Evolutionary conservation across 1,140 invertebrate genomes (phyloP), one percentile per base, ranked within the genome.

Genomic region (Lepidostoma basale): DNA sequence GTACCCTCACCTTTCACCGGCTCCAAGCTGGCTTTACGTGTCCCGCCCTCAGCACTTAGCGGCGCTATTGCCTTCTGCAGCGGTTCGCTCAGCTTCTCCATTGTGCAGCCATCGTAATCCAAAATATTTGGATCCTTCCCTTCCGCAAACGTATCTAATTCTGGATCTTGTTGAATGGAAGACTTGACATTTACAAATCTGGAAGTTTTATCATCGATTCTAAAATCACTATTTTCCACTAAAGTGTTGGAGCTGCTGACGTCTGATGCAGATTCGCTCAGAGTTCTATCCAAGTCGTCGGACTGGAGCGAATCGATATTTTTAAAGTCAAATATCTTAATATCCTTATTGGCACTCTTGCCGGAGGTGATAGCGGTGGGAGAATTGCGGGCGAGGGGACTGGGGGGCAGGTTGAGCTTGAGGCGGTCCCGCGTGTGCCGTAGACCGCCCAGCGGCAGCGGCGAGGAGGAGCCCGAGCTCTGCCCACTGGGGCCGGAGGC

Each of bases 381-480:
- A 12, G 70, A 69, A 40, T 69, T 69, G 26, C 62, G 62, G 14
- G 68, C 45, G 3, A 73, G 52, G 3, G 85, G 85, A 75, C 80
- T 82, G 3, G 86, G 85, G 4, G 85, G 84, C 39, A 92, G 78
- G 78, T 92, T 89, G 3, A 92, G 80, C 75, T 90, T 91, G 12
- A 92, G 81, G 69, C 85, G 85, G 75, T 90, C 87, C 67, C 89
- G 79, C 1, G 90, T 91, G 74, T 92, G 90, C 28, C 90, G 79
- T 10, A 92, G 76, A 18, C 90, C 88, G n/a, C 90, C 90, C 12
- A 92, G 76, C 36, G 58, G 44, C 6, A 42, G 44, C 10, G 67
- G 67, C n/a, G 70, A 69, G 12, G 45, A 49, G 9, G 67, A 63
- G 10, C 77, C 76, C 0, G 80, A 80, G 2, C 79, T 80, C 67